Percentiles rank a stretch among this genome's conserved stretches.
These are phyloP conservation scores for Epinephelus malabaricus DNA, from an alignment of 2,797 vertebrate genomes.

Conservation along the genomic window DNA sequence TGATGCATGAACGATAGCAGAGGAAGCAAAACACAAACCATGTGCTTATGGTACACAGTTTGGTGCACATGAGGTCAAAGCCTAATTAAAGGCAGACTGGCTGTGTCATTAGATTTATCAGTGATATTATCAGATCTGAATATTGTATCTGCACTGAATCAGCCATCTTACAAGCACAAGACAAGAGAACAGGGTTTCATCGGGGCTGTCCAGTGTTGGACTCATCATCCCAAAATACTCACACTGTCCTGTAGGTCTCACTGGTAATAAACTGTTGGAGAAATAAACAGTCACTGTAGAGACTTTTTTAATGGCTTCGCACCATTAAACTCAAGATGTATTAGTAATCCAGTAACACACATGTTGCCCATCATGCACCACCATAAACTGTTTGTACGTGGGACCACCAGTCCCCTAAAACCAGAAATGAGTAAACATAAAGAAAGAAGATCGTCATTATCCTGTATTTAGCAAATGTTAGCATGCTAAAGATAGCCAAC, in stretches of 20 bases:
- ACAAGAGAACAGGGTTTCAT: background rate
- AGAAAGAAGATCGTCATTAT: background rate
- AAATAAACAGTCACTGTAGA: conserved; percentile 29
- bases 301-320: background rate
- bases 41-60: conserved; percentile 33
- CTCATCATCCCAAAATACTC: background rate
- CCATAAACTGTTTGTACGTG: background rate
- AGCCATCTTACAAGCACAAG: conserved; percentile 14
- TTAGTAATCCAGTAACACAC: conserved; percentile 5
- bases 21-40: conserved; percentile 50
- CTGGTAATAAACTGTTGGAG: conserved; percentile 25
- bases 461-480: too few relatives aligned
- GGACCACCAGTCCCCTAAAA: background rate
- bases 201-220: background rate
- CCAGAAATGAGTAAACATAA: background rate
- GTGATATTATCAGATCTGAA: conserved; percentile 1
- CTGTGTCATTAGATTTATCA: background rate
- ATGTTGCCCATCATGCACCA: background rate
- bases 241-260: conserved; percentile 37
- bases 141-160: background rate
- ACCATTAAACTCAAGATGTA: conserved; percentile 8
- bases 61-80: conserved; percentile 23
- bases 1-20: conserved; percentile 51
- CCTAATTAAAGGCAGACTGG: conserved; percentile 34
- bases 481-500: too few relatives aligned